Evolutionary conservation across 2,113 vertebrate genomes (phyloP).

Genomic region (Mormoops blainvillei): DNA sequence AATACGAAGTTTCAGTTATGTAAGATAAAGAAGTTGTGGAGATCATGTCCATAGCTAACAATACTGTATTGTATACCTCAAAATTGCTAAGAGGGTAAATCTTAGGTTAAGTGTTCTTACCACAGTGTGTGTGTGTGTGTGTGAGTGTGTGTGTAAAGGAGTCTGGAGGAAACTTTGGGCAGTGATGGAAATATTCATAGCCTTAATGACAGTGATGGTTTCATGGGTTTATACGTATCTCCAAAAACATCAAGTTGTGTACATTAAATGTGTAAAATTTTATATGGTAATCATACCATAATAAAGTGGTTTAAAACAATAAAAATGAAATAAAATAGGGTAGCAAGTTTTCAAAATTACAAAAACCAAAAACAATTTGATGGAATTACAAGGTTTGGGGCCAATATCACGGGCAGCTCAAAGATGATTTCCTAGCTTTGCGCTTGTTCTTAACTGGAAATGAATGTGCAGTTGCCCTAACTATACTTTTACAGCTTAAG

Average conservation of each 20-base stretch:
- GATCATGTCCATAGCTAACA: neutral
- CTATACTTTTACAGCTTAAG: neutral
- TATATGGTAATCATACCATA: neutral
- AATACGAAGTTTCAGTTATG: neutral
- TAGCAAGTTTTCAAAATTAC: neutral
- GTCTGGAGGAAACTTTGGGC: neutral
- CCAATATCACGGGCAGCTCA: neutral
- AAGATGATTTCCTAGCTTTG: neutral
- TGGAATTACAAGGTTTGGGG: neutral
- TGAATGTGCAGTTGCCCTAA: neutral
- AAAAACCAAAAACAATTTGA: neutral
- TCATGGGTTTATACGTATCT: neutral
- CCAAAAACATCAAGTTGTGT: neutral
- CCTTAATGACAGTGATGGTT: neutral
- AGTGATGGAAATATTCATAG: neutral
- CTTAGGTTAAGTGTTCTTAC: neutral
- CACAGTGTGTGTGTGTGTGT: neutral
- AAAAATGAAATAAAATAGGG: neutral
- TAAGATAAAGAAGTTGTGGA: neutral
- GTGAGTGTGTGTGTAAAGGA: neutral
- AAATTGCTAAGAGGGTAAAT: neutral
- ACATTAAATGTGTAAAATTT: neutral
- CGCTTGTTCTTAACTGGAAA: neutral
- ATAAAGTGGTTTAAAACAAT: neutral
- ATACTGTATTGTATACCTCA: neutral